These are phyloP conservation scores for Drosophila ambigua DNA, from an alignment of 1,140 invertebrate species.

Conservation along the genomic window DNA sequence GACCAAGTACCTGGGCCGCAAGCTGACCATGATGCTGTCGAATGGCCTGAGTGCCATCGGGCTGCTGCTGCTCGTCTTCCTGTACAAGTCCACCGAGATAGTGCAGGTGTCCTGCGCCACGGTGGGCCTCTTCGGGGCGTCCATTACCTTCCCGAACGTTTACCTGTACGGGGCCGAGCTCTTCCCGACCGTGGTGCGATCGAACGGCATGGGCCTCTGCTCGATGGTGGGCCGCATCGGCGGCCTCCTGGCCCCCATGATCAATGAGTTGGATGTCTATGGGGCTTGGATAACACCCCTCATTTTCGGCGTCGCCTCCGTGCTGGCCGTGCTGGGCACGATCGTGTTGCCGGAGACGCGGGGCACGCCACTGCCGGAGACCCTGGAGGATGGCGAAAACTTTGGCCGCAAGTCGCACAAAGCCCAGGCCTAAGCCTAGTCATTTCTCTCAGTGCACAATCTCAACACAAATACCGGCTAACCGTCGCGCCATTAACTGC, in stretches of 20 bases:
- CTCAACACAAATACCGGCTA: neutral
- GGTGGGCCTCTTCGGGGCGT: constrained; percentile 81
- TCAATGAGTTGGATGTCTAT: constrained; percentile 83
- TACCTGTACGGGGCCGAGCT: constrained; percentile 86
- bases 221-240: constrained; percentile 86
- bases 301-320: constrained; percentile 87
- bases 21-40: constrained; percentile 86
- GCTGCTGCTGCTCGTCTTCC: constrained; percentile 86
- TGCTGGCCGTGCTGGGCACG: constrained; percentile 87
- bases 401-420: constrained; percentile 86
- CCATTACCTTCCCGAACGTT: constrained; percentile 85
- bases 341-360: constrained; percentile 90
- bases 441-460: constrained; percentile 24
- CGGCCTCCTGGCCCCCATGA: constrained; percentile 85
- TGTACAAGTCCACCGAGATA: constrained; percentile 61
- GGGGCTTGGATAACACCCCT: constrained; percentile 87
- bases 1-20: constrained; percentile 88
- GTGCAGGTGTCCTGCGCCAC: constrained; percentile 48
- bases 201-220: constrained; percentile 85
- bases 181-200: constrained; percentile 86
- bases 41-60: constrained; percentile 87
- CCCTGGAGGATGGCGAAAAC: constrained; percentile 90
- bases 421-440: neutral
- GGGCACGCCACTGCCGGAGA: constrained; percentile 89
- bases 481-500: neutral